Evolutionary conservation across 2,797 vertebrate species (phyloP), one percentile per base, ranked within the genome.

Genomic region (Coregonus ussuriensis): DNA sequence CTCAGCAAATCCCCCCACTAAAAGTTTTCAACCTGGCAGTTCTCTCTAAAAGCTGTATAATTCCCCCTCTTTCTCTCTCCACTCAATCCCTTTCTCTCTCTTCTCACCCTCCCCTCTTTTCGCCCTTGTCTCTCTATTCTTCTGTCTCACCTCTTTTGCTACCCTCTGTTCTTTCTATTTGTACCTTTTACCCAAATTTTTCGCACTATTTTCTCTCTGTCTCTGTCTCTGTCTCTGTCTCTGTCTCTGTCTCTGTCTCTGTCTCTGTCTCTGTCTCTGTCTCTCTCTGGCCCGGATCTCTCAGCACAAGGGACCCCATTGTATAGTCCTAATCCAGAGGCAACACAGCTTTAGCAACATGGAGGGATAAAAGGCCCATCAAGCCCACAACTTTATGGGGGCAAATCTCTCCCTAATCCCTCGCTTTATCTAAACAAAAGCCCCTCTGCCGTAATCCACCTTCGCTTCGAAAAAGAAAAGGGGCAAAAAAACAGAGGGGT

Each of bases 321-420:
- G 97, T 98, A 94, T 92, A 92, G 89, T 93, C 92, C 95, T 98
- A 98, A 98, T 97, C 97, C 97, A 95, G 95, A 96, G 95, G 96
- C 96, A 95, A 95, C 95, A 96, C 91, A 93, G 96, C 96, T 97
- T 97, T 96, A 96, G 95, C 95, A 95, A 97, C 96, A 97, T 96
- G 96, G 93, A 95, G 95, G 96, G 97, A 98, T 98, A 97, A 98
- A 98, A 98, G 96, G 95, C 89, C 96, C 96, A 97, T 97, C 96
- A 97, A 96, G 95, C 89, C 96, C 96, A 96, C 96, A 94, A 97
- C 95, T 91, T 97, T 96, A 96, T 96, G 95, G 96, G 96, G 97
- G 96, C 96, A 97, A 97, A 97, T 96, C 95, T 96, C 90, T 95
- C 90, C 95, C 95, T 98, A 98, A 98, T 98, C 97, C 96, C 95